A percentile compares a stretch with the other conserved stretches of the same genome.
Conservation (phyloP, 2,113 vertebrate species). For the Phaethon lepturus region DNA sequence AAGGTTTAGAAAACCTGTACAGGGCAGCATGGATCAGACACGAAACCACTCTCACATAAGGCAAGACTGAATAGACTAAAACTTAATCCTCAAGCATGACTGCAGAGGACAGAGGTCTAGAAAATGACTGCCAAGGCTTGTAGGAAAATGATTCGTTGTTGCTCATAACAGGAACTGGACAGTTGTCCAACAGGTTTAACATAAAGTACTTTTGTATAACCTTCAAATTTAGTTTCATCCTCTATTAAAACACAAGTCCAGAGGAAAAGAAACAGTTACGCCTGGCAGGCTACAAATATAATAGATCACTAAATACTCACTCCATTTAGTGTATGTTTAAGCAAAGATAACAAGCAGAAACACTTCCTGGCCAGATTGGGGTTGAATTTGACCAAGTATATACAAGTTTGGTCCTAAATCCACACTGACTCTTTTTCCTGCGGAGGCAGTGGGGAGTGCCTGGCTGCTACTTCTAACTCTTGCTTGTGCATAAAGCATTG, state of each 20-base stretch:
- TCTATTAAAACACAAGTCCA: background rate
- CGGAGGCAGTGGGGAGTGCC: accelerated
- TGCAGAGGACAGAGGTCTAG: background rate
- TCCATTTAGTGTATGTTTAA: accelerated
- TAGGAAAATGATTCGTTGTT: background rate
- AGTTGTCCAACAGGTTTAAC: background rate
- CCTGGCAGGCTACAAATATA: background rate
- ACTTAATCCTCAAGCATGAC: background rate
- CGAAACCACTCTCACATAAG: background rate
- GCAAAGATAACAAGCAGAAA: background rate
- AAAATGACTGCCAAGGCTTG: background rate
- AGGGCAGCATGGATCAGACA: background rate
- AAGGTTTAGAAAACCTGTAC: background rate
- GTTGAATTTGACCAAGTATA: background rate
- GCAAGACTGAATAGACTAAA: background rate
- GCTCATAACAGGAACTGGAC: background rate
- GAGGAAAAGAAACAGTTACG: background rate
- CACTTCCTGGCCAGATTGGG: background rate
- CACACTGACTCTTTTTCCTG: background rate
- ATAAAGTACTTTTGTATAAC: background rate
- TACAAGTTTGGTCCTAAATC: background rate
- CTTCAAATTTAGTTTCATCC: background rate
- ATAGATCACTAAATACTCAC: background rate
- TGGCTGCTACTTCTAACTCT: background rate
- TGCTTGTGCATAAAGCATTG: background rate